Base-by-base conservation (phyloP, 2,888 invertebrate genomes). In the Xestia c-nigrum region DNA sequence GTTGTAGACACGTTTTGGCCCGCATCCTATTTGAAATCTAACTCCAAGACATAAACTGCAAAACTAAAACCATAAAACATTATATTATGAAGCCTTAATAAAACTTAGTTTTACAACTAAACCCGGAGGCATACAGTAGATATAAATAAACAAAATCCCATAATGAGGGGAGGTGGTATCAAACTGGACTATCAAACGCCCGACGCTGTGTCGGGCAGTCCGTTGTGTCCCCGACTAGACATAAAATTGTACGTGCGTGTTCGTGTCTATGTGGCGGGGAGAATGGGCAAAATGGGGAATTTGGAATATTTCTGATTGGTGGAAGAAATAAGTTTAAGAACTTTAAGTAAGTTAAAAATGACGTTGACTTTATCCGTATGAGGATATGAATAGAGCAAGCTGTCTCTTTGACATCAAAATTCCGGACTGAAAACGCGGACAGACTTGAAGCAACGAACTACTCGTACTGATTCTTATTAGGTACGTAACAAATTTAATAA, bases 221-320 rank as follows among this genome's bases (percentile, higher is more conserved):
- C 19, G 84, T 50, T 77, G 63, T 71, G 40, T 72, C 71, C 74
- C 71, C 74, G 40, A 74, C 72, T 69, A 61, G 74, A 72, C 71
- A 78, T 84, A 84, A 85, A 82, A 78, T 78, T 69, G 85, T 78
- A 85, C 73, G 83, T 81, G 83, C 78, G 68, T 82, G 71, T 84
- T 65, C 61, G 31, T 71, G 52, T 70, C 21, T 61, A 52, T 82
- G 82, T 73, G 59, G 70, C 57, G 24, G 74, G 12, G 12, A 70
- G 16, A 61, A 61, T 40, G 38, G 9, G 2, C 21, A 46, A 52
- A 14, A 38, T n/a, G 2, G 43, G 19, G 1, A 47, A 38, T 24
- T n/a, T 4, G 6, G 1, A 61, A 69, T 24, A 0, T 24, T 24
- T 7, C 40, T 76, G 16, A 6, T 57, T n/a, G n/a, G 24, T 14